These are phyloP conservation scores for Podarcis lilfordi DNA, from an alignment of 2,797 vertebrate genomes.

Conservation along the genomic window DNA sequence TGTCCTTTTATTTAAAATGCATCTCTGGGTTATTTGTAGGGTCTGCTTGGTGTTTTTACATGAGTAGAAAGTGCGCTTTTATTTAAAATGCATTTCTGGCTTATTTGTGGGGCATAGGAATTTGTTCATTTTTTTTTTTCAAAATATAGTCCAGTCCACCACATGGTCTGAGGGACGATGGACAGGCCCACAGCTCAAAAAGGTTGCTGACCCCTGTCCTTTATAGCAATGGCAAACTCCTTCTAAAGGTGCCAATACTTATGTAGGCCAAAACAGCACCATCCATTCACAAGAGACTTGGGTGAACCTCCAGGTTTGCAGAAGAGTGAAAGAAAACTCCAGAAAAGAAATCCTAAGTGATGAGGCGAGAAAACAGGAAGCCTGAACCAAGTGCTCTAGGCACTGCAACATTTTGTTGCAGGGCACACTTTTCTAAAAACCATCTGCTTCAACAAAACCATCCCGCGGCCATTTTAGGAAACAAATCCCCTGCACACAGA, in stretches of 20 bases:
- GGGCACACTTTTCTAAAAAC: neutral
- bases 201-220: too few species aligned
- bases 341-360: neutral
- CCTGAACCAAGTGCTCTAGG: neutral
- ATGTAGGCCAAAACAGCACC: too few species aligned
- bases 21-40: too few species aligned
- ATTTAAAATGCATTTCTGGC: too few species aligned
- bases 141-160: too few species aligned
- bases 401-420: neutral
- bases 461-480: neutral
- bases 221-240: neutral
- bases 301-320: neutral
- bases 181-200: too few species aligned
- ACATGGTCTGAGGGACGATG: too few species aligned
- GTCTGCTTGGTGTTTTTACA: too few species aligned
- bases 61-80: too few species aligned
- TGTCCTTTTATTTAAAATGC: too few species aligned
- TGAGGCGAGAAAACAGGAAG: neutral
- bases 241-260: neutral
- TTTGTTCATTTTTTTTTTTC: accelerated
- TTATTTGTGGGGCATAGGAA: too few species aligned
- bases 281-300: neutral
- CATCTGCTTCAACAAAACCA: neutral
- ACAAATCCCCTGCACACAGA: neutral
- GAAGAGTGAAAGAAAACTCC: neutral